A percentile compares a stretch with the other conserved stretches of the same genome.
Conservation (phyloP, 2,113 vertebrate genomes). For the Salminus brasiliensis region DNA sequence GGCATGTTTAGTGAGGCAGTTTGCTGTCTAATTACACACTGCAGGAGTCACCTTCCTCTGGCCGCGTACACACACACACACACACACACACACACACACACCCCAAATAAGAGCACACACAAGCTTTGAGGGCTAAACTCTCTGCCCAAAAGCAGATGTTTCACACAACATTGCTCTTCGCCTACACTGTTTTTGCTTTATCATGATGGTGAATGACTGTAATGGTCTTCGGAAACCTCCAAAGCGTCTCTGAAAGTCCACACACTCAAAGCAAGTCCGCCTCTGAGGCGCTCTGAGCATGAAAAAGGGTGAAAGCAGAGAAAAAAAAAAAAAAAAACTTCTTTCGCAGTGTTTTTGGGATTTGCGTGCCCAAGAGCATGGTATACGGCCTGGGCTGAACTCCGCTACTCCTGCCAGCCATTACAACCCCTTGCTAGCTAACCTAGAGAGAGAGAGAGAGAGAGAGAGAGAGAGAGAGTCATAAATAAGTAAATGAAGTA, state of each 20-base stretch:
- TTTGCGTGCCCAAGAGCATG: not conserved
- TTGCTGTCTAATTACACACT: slow-evolving; percentile 80
- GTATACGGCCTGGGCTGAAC: not conserved
- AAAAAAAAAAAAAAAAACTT: not conserved
- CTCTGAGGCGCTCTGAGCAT: not conserved
- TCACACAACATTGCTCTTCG: slow-evolving; percentile 35
- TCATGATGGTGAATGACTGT: slow-evolving; percentile 10
- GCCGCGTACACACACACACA: slow-evolving; percentile 41
- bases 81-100: slow-evolving; percentile 22
- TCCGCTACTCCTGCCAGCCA: not conserved
- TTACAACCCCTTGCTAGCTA: not conserved
- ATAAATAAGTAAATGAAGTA: not conserved
- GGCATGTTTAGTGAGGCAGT: slow-evolving; percentile 74
- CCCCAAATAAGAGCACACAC: slow-evolving; percentile 18
- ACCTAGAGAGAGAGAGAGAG: not conserved
- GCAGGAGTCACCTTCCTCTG: slow-evolving; percentile 78
- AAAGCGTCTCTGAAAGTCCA: not conserved
- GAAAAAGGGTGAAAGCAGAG: not conserved
- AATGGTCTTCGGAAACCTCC: not conserved
- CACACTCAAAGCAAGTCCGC: not conserved
- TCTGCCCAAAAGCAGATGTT: slow-evolving; percentile 35
- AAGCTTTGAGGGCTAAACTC: slow-evolving; percentile 8
- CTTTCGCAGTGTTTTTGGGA: not conserved
- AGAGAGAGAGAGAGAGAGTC: not conserved
- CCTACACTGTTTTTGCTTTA: slow-evolving; percentile 21